Evolutionary conservation across 2,888 invertebrate species (phyloP).

Genomic region (Eupithecia tripunctaria): DNA sequence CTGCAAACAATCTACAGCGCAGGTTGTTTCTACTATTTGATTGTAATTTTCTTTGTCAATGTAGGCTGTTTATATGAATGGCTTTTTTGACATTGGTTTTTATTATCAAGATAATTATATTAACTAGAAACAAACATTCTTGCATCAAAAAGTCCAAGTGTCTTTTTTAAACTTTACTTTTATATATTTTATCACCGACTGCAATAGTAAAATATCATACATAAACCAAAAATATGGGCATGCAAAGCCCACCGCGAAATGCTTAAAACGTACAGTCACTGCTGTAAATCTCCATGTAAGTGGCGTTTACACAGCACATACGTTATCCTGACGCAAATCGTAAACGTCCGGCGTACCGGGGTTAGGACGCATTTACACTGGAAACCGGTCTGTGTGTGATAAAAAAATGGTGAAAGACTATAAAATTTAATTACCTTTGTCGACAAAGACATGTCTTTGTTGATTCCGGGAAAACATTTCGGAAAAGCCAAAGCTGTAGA

Average conservation of each 20-base stretch:
- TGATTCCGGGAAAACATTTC: background rate
- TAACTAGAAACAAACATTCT: background rate
- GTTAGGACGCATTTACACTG: slow-evolving; percentile 18
- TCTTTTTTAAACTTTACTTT: background rate
- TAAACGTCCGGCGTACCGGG: slow-evolving; percentile 69
- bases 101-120: background rate
- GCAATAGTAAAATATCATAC: slow-evolving; percentile 20
- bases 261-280: slow-evolving; percentile 56
- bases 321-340: slow-evolving; percentile 71
- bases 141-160: background rate
- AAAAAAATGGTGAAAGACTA: background rate
- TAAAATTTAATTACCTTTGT: background rate
- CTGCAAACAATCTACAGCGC: too few relatives aligned
- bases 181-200: slow-evolving; percentile 6
- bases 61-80: too few relatives aligned
- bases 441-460: background rate
- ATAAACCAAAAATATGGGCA: slow-evolving; percentile 39
- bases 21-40: too few relatives aligned
- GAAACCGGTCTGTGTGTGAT: background rate
- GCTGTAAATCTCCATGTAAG: slow-evolving; percentile 78
- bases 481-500: background rate
- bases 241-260: slow-evolving; percentile 41
- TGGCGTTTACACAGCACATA: slow-evolving; percentile 81
- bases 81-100: too few relatives aligned
- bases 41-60: too few relatives aligned